Conservation (phyloP, 2,113 vertebrate species). For the Chaetura pelagica region DNA sequence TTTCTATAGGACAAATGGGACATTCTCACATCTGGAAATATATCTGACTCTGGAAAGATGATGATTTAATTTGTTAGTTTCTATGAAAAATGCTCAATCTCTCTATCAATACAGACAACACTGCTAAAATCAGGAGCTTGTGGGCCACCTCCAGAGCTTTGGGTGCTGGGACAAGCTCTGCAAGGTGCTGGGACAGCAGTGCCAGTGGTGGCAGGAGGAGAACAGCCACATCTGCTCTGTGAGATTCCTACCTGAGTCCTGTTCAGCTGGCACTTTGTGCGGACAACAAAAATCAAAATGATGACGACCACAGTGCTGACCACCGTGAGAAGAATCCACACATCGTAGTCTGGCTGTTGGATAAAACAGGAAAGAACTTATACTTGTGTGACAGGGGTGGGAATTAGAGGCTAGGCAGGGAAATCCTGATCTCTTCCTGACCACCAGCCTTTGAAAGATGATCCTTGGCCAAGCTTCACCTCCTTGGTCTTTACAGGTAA, state of each 20-base stretch:
- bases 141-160: not conserved
- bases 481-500: not conserved
- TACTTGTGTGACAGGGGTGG: not conserved
- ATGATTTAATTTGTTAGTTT: not conserved
- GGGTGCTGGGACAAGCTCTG: not conserved
- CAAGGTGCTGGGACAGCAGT: not conserved
- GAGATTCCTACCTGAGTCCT: constrained; percentile 82
- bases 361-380: constrained; percentile 11
- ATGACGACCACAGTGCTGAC: constrained; percentile 88
- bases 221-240: not conserved
- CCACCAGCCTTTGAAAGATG: not conserved
- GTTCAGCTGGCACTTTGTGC: constrained; percentile 87
- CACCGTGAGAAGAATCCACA: constrained; percentile 93
- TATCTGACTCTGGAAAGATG: not conserved
- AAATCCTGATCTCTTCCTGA: not conserved
- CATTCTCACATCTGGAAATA: not conserved
- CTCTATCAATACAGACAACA: not conserved
- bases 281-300: constrained; percentile 86
- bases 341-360: constrained; percentile 89
- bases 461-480: not conserved
- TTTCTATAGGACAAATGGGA: not conserved
- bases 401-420: not conserved
- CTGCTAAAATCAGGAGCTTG: not conserved
- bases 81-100: not conserved
- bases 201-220: not conserved